Base-by-base conservation (phyloP, 2,797 vertebrate species). In the Coregonus ussuriensis region DNA sequence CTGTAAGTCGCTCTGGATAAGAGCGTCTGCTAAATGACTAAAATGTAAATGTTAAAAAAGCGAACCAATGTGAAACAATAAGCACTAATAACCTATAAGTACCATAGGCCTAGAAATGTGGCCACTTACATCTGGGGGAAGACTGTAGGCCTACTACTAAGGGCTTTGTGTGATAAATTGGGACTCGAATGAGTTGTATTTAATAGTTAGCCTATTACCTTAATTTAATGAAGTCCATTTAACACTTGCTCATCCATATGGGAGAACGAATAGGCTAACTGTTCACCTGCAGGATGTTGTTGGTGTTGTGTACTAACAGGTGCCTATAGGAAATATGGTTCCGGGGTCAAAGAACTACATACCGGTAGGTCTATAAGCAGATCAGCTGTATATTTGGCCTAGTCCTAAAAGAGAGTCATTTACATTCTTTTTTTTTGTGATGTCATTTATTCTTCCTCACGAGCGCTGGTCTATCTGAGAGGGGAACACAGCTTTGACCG, bases 161-260 rank as follows among this genome's bases (percentile, higher is more conserved):
- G 21, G 21, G 9, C n/a, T 21, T 4, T 33, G 69, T 7, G 69
- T 5, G n/a, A 7, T 13, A 14, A 3, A 15, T 25, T 4, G 6
- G 11, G 21, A 53, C 11, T 53, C 11, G 14, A 25, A 21, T 3
- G 31, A 41, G 15, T 66, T 68, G 18, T 63, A 72, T 29, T 35
- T 31, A 51, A 13, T 18, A 47, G 14, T 37, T 3, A 51, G 37
- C 14, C 53, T 15, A 16, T 47, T 56, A 6, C 6, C 47, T 71
- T 62, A 6, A 25, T 74, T 69, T 33, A 74, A 25, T 73, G 70
- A 71, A 79, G 79, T 78, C 79, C 79, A 79, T 84, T 83, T 78
- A 79, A 84, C 78, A 79, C 54, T 82, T 83, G 81, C 79, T 88
- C 85, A 82, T 71, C 77, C 81, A 77, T 84, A 87, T 87, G 63